These are phyloP conservation scores for Pollachius pollachius DNA, from an alignment of 2,113 vertebrate genomes.

Conservation along the genomic window DNA sequence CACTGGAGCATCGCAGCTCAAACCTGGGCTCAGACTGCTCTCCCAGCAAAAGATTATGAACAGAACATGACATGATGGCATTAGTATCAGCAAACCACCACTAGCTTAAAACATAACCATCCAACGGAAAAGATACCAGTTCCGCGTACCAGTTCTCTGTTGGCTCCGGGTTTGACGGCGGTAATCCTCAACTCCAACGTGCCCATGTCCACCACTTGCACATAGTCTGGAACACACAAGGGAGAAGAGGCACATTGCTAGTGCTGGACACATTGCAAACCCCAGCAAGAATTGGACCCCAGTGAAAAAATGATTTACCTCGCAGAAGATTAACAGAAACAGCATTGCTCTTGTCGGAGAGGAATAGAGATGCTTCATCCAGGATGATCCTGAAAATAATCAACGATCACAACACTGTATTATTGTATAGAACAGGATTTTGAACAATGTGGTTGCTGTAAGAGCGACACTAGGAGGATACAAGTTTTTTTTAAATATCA, in stretches of 20 bases:
- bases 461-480: no score
- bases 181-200: slow-evolving; percentile 92
- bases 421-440: no score
- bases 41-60: not conserved
- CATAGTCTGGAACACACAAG: slow-evolving; percentile 82
- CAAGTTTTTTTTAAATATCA: no score
- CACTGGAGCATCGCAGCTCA: slow-evolving; percentile 94
- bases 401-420: not conserved
- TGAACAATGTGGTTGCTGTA: no score
- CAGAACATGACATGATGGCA: not conserved
- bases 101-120: not conserved
- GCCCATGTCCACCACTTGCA: slow-evolving; percentile 96
- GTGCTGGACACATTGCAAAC: not conserved
- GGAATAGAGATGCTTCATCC: slow-evolving; percentile 91
- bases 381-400: slow-evolving; percentile 85
- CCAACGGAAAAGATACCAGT: no score
- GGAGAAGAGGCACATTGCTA: not conserved
- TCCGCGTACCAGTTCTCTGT: slow-evolving; percentile 81
- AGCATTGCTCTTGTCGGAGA: slow-evolving; percentile 91
- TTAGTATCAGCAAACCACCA: not conserved
- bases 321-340: slow-evolving; percentile 85
- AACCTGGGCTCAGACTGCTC: slow-evolving; percentile 85
- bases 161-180: slow-evolving; percentile 82
- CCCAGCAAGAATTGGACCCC: not conserved
- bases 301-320: slow-evolving; percentile 70